Conservation (phyloP, 2,888 invertebrate genomes). For the Dorcus parallelipipedus region DNA sequence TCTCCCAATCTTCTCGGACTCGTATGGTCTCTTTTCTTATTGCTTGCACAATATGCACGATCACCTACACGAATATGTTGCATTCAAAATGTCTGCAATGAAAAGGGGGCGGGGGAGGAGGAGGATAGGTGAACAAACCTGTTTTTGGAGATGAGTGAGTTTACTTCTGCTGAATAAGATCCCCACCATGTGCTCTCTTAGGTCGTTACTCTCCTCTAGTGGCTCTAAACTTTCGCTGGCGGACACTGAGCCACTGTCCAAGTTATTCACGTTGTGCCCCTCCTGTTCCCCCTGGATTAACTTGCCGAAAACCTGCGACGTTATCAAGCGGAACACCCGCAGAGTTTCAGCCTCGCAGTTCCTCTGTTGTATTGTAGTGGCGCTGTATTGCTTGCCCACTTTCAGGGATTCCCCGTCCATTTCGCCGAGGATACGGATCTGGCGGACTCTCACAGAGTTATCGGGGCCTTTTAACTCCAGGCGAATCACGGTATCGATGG, state of each 20-base stretch:
- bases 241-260: slow-evolving; percentile 37
- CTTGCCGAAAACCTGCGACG: slow-evolving; percentile 90
- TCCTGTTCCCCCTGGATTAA: slow-evolving; percentile 68
- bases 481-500: slow-evolving; percentile 59
- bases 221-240: slow-evolving; percentile 48
- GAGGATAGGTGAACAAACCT: slow-evolving; percentile 55
- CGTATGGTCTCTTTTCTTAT: slow-evolving; percentile 85
- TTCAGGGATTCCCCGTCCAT: slow-evolving; percentile 56
- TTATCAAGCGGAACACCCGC: slow-evolving; percentile 86
- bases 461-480: slow-evolving; percentile 90
- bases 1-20: slow-evolving; percentile 90
- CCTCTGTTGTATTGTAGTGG: slow-evolving; percentile 71
- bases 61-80: slow-evolving; percentile 56
- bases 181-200: slow-evolving; percentile 94
- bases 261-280: slow-evolving; percentile 35
- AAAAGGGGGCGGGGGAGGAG: too few relatives aligned
- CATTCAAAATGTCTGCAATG: background rate
- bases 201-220: slow-evolving; percentile 49
- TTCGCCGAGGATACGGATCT: slow-evolving; percentile 69
- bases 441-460: slow-evolving; percentile 83
- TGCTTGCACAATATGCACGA: slow-evolving; percentile 85
- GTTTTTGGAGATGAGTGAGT: slow-evolving; percentile 87
- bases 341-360: slow-evolving; percentile 90
- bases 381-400: slow-evolving; percentile 52
- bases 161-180: slow-evolving; percentile 93